These are phyloP conservation scores for Cichladusa arquata DNA, from an alignment of 2,113 vertebrate species.

Conservation along the genomic window DNA sequence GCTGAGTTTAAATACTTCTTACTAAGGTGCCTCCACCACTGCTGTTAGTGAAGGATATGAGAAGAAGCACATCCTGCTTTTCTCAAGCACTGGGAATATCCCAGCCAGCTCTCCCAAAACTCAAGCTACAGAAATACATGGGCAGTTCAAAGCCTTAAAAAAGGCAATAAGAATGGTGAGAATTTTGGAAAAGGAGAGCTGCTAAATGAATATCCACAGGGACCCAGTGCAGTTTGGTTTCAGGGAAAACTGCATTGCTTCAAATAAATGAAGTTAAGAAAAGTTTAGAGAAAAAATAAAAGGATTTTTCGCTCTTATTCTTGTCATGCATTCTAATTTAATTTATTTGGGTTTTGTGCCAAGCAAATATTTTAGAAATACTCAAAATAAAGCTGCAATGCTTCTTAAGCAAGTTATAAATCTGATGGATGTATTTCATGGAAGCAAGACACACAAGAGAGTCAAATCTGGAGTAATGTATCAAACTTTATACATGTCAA, in stretches of 20 bases:
- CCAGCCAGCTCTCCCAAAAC: not conserved
- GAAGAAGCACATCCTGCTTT: not conserved
- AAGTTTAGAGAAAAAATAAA: not conserved
- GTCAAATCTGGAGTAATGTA: not conserved
- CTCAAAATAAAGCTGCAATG: not conserved
- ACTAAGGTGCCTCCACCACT: not conserved
- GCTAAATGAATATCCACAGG: not conserved
- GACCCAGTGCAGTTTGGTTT: not conserved
- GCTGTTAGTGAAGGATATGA: not conserved
- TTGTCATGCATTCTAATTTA: not conserved
- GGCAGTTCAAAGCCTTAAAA: not conserved
- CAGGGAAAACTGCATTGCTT: not conserved
- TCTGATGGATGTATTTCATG: not conserved
- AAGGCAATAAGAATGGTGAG: not conserved
- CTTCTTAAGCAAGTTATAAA: not conserved
- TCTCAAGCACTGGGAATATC: not conserved
- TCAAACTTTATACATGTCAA: not conserved
- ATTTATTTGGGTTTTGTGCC: not conserved
- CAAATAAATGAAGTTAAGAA: not conserved
- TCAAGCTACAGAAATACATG: not conserved
- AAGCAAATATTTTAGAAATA: not conserved
- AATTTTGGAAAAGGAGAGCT: not conserved
- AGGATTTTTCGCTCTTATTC: not conserved
- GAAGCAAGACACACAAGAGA: not conserved
- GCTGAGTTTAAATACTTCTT: not conserved